phyloP scores from a whole-genome alignment of 2,113 vertebrate species.

The Pseudonaja textilis region DNA sequence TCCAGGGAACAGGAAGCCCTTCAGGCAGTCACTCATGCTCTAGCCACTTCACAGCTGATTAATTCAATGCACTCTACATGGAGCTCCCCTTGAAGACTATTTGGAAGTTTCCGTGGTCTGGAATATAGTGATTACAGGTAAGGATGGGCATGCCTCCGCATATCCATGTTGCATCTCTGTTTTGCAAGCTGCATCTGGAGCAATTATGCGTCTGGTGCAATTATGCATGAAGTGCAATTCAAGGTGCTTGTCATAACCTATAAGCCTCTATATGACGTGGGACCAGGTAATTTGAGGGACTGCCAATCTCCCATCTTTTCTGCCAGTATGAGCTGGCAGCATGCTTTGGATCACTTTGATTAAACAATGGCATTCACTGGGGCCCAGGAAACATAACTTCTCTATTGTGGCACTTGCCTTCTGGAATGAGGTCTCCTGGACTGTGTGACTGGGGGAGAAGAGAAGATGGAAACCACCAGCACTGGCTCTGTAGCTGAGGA shows the following conservation, averaged over 20 bases:
- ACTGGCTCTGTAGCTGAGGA: not conserved
- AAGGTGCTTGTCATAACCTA: not conserved
- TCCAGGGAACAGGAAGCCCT: not conserved
- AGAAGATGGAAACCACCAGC: not conserved
- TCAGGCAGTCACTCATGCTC: not conserved
- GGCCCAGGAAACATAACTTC: not conserved
- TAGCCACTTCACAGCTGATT: not conserved
- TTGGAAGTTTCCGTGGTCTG: not conserved
- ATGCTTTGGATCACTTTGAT: not conserved
- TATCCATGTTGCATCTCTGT: not conserved
- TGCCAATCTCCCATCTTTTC: not conserved
- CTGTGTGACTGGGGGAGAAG: not conserved
- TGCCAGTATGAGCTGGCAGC: not conserved
- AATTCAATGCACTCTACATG: not conserved
- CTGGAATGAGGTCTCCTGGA: not conserved
- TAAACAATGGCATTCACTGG: not conserved
- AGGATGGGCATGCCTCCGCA: not conserved
- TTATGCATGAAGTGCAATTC: not conserved
- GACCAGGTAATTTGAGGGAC: not conserved
- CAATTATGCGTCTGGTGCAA: not conserved
- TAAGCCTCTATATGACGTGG: not conserved
- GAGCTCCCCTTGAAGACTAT: not conserved
- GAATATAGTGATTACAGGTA: not conserved
- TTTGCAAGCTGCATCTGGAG: not conserved
- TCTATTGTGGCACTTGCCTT: not conserved